Percentiles rank a stretch among this genome's conserved stretches.
Conservation (phyloP, 2,113 vertebrate species). For the Echinops telfairi region DNA sequence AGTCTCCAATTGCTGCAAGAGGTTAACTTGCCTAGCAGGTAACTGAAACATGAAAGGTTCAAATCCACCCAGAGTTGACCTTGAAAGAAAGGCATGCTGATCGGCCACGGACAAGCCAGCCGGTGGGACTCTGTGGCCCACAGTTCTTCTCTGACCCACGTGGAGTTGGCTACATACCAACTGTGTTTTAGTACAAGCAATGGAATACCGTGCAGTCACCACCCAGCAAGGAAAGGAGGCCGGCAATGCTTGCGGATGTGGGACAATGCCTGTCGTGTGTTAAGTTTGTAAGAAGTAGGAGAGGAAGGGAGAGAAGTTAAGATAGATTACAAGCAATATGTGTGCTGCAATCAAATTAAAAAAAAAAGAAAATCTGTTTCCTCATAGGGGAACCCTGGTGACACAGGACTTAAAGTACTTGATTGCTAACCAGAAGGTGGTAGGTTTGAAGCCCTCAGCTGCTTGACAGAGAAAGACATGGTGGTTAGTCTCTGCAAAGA, state of each 20-base stretch:
- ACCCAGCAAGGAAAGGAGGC: neutral
- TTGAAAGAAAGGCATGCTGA: neutral
- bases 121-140: neutral
- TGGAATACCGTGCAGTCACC: neutral
- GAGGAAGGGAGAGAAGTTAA: neutral
- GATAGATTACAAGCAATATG: neutral
- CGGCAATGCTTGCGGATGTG: neutral
- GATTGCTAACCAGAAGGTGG: neutral
- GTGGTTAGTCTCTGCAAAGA: neutral
- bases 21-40: neutral
- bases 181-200: neutral
- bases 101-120: neutral
- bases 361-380: neutral
- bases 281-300: constrained; percentile 21
- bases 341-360: constrained; percentile 40
- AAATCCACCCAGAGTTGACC: neutral
- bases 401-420: neutral
- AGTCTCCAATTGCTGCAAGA: neutral
- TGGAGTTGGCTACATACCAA: neutral
- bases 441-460: neutral
- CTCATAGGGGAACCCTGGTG: neutral
- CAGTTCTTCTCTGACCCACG: neutral
- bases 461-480: neutral
- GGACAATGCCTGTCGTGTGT: neutral
- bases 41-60: neutral